phyloP scores from a whole-genome alignment of 2,113 vertebrate genomes.

The Paralichthys olivaceus region DNA sequence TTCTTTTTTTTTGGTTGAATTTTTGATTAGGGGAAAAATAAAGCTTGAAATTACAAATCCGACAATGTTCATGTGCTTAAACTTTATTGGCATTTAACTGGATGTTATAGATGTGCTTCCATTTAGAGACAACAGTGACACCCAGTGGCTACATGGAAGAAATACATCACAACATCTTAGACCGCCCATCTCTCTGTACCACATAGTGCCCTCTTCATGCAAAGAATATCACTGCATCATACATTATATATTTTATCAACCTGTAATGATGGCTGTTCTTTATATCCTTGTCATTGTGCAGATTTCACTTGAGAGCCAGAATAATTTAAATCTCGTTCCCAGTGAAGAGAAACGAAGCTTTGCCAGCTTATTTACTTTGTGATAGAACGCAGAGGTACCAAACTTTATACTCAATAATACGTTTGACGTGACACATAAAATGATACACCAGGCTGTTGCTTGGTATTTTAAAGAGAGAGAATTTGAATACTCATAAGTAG shows the following conservation, averaged over 20 bases:
- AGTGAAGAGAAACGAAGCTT: not conserved
- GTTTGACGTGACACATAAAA: not conserved
- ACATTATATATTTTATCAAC: not conserved
- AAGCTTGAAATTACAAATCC: conserved; percentile 50
- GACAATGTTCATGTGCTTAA: conserved; percentile 1
- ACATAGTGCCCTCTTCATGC: not conserved
- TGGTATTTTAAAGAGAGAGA: not conserved
- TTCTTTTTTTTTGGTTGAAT: conserved; percentile 37
- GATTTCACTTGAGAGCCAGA: not conserved
- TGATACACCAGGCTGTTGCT: not conserved
- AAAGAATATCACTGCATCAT: not conserved
- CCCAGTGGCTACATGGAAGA: conserved; percentile 34
- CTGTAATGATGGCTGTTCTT: not conserved
- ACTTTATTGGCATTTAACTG: not conserved
- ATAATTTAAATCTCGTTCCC: not conserved
- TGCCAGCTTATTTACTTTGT: not conserved
- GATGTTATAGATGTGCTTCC: not conserved
- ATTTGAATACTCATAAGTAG: no score
- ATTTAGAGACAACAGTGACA: conserved; percentile 39
- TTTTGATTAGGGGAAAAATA: conserved; percentile 70
- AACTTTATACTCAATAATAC: not conserved
- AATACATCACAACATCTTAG: conserved; percentile 1
- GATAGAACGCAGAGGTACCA: not conserved
- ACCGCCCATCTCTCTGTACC: no score
- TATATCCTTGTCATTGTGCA: not conserved